A percentile compares a stretch with the other conserved stretches of the same genome.
These are phyloP conservation scores for Patella pellucida DNA, from an alignment of 2,888 invertebrate species.

Conservation along the genomic window DNA sequence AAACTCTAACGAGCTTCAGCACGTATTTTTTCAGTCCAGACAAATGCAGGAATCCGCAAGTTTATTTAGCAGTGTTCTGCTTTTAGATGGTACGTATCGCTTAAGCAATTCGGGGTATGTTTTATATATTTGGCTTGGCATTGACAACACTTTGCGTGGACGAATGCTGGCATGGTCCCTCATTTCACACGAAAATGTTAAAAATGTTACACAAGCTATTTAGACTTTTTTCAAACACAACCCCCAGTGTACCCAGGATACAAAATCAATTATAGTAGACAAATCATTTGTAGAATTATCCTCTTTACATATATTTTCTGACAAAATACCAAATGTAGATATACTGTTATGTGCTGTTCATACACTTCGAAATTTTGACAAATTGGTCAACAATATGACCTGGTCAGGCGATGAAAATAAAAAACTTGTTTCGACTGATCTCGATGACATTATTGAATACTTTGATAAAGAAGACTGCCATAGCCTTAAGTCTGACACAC, in stretches of 20 bases:
- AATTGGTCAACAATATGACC: neutral
- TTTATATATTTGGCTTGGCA: neutral
- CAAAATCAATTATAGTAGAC: constrained; percentile 4
- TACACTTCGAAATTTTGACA: constrained; percentile 5
- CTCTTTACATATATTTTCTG: neutral
- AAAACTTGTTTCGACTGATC: too few relatives aligned
- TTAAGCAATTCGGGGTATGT: neutral
- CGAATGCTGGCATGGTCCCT: constrained; percentile 2
- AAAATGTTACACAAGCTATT: too few relatives aligned
- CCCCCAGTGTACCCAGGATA: too few relatives aligned
- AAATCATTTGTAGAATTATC: constrained; percentile 6
- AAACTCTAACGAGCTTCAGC: neutral
- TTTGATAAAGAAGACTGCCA: neutral
- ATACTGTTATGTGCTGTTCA: neutral
- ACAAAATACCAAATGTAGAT: constrained; percentile 6
- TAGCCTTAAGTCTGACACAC: neutral
- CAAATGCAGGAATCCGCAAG: too few relatives aligned
- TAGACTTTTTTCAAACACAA: too few relatives aligned
- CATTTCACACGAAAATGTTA: too few relatives aligned
- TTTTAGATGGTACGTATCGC: neutral
- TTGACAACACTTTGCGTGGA: neutral
- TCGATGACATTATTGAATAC: neutral
- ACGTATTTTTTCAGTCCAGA: neutral
- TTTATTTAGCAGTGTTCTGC: neutral
- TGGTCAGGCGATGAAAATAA: too few relatives aligned